These are phyloP conservation scores for Phorcus lineatus DNA, from an alignment of 2,888 invertebrate genomes.

Conservation along the genomic window DNA sequence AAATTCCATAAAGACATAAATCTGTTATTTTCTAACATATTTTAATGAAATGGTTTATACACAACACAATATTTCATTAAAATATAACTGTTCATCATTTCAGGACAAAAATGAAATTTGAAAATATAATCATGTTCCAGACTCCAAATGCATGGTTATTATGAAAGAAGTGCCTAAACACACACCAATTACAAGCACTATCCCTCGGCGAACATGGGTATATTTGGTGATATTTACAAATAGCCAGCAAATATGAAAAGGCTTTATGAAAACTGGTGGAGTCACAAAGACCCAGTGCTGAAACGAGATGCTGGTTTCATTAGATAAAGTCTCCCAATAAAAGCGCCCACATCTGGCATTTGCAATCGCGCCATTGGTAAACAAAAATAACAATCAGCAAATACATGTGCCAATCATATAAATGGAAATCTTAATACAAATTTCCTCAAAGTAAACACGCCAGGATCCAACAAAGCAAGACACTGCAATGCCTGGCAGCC, in stretches of 20 bases:
- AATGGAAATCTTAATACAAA: slow-evolving; percentile 34
- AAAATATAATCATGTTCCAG: not conserved
- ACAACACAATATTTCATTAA: not conserved
- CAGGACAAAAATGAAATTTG: not conserved
- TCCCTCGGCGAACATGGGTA: slow-evolving; percentile 3
- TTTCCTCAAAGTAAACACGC: slow-evolving; percentile 28
- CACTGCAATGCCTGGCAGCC: slow-evolving; percentile 12
- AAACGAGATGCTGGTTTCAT: slow-evolving; percentile 24
- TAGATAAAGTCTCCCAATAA: slow-evolving; percentile 31
- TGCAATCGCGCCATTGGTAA: slow-evolving; percentile 31
- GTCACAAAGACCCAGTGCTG: slow-evolving; percentile 26
- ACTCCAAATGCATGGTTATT: not conserved
- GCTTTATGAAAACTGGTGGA: slow-evolving; percentile 21
- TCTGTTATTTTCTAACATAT: not conserved
- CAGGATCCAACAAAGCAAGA: slow-evolving; percentile 16
- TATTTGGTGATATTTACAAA: slow-evolving; percentile 28
- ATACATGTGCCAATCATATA: slow-evolving; percentile 29
- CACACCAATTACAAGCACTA: slow-evolving; percentile 18
- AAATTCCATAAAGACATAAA: not conserved
- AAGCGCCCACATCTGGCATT: slow-evolving; percentile 30
- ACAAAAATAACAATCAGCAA: slow-evolving; percentile 36
- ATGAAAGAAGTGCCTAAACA: slow-evolving; percentile 11
- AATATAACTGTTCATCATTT: not conserved
- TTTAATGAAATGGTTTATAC: not conserved
- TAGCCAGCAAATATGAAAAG: slow-evolving; percentile 29